Base-by-base conservation (phyloP, 2,888 invertebrate species). In the Phaonia tiefii region DNA sequence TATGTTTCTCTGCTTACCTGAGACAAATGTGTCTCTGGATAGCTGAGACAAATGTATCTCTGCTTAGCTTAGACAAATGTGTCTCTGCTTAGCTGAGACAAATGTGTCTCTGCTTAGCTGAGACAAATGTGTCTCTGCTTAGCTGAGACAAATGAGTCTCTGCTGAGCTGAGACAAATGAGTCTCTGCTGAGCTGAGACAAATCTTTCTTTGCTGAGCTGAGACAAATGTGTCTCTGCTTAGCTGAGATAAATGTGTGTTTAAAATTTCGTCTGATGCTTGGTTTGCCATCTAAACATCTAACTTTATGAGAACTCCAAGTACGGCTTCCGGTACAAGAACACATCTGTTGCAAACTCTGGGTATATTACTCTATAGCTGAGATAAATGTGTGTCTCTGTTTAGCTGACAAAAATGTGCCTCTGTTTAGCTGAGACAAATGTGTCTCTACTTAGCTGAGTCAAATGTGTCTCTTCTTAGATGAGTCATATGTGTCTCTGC, bases 201-300 rank as follows among this genome's bases (percentile, higher is more conserved):
- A 42, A 2, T 42, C 13, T 42, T 10, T 42, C 42, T 42, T n/a
- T 42, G 42, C 42, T 42, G 42, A 42, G 42, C 42, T 42, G 42
- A 4, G 42, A 42, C 42, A 2, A 42, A 2, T 42, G 42, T 42
- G 42, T 42, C 42, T 42, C 42, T 42, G 42, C 42, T 42, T 10
- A 42, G 42, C 42, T 42, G 42, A 42, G 42, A 42, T n/a, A 42
- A 42, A 42, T 8, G 42, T 42, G 42, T 42, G n/a, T n/a, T n/a
- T n/a, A n/a, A n/a, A n/a, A n/a, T n/a, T n/a, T n/a, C n/a, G n/a
- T n/a, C n/a, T n/a, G n/a, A n/a, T n/a, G n/a, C n/a, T n/a, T n/a
- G n/a, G n/a, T n/a, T n/a, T n/a, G n/a, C n/a, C n/a, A n/a, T n/a
- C n/a, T n/a, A n/a, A n/a, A n/a, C n/a, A n/a, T n/a, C n/a, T n/a